These are phyloP conservation scores for Crocuta crocuta DNA, from an alignment of 2,113 vertebrate genomes.

Conservation along the genomic window DNA sequence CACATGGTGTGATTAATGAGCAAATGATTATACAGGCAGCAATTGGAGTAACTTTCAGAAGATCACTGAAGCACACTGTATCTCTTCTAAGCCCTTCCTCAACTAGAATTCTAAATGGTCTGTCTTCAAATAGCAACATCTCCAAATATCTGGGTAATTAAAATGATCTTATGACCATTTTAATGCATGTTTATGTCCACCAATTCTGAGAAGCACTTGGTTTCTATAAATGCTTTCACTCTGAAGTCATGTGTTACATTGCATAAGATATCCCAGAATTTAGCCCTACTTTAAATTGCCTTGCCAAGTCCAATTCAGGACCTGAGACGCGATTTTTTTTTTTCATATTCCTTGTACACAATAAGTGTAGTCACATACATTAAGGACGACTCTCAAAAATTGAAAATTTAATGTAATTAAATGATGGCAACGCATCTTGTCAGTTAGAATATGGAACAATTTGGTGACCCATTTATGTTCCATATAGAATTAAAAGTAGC, in stretches of 20 bases:
- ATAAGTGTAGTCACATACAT: not conserved
- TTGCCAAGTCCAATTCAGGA: not conserved
- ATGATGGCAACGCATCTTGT: slow-evolving; percentile 32
- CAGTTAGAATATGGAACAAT: slow-evolving; percentile 72
- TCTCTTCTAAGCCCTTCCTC: not conserved
- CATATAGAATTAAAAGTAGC: slow-evolving; percentile 72
- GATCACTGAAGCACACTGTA: not conserved
- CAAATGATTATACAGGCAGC: not conserved
- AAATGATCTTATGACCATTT: not conserved
- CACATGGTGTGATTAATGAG: not conserved
- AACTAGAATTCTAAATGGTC: not conserved
- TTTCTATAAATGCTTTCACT: not conserved
- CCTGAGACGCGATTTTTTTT: not conserved
- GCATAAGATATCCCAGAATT: not conserved
- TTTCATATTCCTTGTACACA: not conserved
- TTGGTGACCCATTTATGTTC: slow-evolving; percentile 72
- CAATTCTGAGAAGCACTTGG: not conserved
- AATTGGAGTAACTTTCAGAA: not conserved
- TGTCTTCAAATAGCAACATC: not conserved
- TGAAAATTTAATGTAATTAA: slow-evolving; percentile 57
- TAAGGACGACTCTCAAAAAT: slow-evolving; percentile 66
- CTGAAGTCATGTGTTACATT: not conserved
- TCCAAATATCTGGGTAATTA: not conserved
- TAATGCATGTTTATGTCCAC: not conserved
- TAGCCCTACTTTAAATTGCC: not conserved